Evolutionary conservation across 2,797 vertebrate species (phyloP), one percentile per base, ranked within the genome.

Genomic region (Oryzias sinensis): DNA sequence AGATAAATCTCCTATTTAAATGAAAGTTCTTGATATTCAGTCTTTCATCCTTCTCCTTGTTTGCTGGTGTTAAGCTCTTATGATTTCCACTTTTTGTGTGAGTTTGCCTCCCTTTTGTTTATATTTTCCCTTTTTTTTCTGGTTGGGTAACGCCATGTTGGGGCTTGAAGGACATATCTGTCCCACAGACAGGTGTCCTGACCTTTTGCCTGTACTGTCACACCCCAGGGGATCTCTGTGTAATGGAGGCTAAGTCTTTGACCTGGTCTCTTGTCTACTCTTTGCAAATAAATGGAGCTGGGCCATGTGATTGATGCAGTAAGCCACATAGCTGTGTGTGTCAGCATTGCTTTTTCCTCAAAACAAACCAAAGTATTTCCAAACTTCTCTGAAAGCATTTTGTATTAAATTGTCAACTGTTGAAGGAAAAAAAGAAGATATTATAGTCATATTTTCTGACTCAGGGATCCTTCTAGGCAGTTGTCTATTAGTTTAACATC

Each of bases 171-270:
- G 85, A 86, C 74, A 77, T 81, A 72, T 70, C 72, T 77, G 77
- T 74, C 62, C 50, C 37, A 70, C 77, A 81, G 86, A 88, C 85
- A 83, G 83, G 86, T 86, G 83, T 83, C 70, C 76, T 85, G 87
- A 89, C 87, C 89, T 82, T 75, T 72, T 76, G 81, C 80, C 83
- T 81, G 82, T 75, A 54, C 80, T 16, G 68, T 74, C 65, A 67
- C 45, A 80, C 80, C 86, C 76, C 83, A 1, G 62, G 80, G 79
- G 78, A 81, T 59, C 81, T 79, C 66, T 49, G 70, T 49, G 65
- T 82, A 89, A 88, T 88, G 72, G 84, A 84, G 89, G 87, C 80
- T 83, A 79, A 61, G 71, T 72, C 75, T 87, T 84, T 86, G 84
- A 86, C 84, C 88, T 66, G 65, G 73, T 74, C 76, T 81, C 69